Evolutionary conservation across 2,113 vertebrate species (phyloP).

Genomic region (Astatotilapia flaviijosephi): DNA sequence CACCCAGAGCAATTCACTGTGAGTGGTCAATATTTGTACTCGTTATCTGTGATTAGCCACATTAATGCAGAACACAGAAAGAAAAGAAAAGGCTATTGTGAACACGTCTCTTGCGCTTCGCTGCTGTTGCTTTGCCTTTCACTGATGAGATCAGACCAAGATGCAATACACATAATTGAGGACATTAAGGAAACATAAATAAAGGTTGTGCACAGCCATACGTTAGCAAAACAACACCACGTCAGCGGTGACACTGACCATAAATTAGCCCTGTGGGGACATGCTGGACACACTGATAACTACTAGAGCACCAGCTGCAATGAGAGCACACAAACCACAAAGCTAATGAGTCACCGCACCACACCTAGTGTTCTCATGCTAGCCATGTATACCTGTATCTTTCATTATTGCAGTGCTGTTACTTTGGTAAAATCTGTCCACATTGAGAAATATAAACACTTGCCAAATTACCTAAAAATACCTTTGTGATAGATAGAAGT

Average conservation of each 20-base stretch:
- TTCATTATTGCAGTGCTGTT: not conserved
- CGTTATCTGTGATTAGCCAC: not conserved
- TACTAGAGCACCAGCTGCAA: not conserved
- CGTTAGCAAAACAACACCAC: not conserved
- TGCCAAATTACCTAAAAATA: not conserved
- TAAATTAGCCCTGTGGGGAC: not conserved
- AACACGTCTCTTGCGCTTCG: not conserved
- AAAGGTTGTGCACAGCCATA: not conserved
- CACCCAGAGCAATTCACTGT: not conserved
- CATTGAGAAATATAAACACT: not conserved
- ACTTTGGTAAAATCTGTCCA: not conserved
- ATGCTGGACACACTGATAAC: not conserved
- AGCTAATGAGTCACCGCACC: not conserved
- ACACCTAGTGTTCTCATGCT: not conserved
- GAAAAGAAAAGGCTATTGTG: not conserved
- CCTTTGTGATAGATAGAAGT: not conserved
- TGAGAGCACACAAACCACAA: not conserved
- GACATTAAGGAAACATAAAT: not conserved
- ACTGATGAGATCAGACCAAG: not conserved
- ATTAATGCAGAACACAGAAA: not conserved
- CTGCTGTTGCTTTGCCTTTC: not conserved
- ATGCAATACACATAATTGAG: not conserved
- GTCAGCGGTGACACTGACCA: not conserved
- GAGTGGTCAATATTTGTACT: conserved; percentile 7
- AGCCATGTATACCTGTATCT: not conserved